Evolutionary conservation across 2,888 invertebrate genomes (phyloP), one percentile per base, ranked within the genome.

Genomic region (Aleiodes testaceus): DNA sequence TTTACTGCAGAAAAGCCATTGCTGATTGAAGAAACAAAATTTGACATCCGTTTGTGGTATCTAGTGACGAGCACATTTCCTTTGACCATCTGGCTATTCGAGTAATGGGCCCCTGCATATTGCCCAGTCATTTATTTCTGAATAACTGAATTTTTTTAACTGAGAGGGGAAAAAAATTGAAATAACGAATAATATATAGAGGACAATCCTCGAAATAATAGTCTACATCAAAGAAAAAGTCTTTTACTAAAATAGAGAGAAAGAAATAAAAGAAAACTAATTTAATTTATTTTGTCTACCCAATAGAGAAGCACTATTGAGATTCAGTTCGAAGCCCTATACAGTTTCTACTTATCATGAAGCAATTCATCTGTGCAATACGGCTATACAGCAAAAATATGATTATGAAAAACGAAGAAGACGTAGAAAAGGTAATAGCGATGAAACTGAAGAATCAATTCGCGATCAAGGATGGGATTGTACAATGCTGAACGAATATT

Each of bases 11-110:
- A 95, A 88, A 92, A 93, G 55, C 97, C 97, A 0, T 86, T 96
- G 55, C 87, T 97, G 53, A 92, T 97, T 49, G 91, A 95, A 84
- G 92, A 93, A 73, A 96, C 95, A 0, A 97, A 97, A 88, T 97
- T 97, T 84, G 97, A 97, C 83, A 95, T 97, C 75, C 91, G 97
- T 7, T 95, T 96, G 87, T 97, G 96, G 91, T 96, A 96, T 87
- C 87, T 97, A 66, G 93, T 96, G 0, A 95, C 94, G 49, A 93
- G 92, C 78, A 92, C 93, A 78, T 91, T 91, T 77, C 94, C 94
- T 0, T 88, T 97, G 64, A 92, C 93, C 0, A 92, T 97, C 80
- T 97, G 96, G 95, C 92, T 95, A 88, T 97, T 96, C 87, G 93
- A 90, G 90, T 91, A 88, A 85, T 83, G 75, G 65, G 49, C 36